A percentile compares a stretch with the other conserved stretches of the same genome.
These are phyloP conservation scores for Meghimatium bilineatum DNA, from an alignment of 2,888 invertebrate species.

Conservation along the genomic window DNA sequence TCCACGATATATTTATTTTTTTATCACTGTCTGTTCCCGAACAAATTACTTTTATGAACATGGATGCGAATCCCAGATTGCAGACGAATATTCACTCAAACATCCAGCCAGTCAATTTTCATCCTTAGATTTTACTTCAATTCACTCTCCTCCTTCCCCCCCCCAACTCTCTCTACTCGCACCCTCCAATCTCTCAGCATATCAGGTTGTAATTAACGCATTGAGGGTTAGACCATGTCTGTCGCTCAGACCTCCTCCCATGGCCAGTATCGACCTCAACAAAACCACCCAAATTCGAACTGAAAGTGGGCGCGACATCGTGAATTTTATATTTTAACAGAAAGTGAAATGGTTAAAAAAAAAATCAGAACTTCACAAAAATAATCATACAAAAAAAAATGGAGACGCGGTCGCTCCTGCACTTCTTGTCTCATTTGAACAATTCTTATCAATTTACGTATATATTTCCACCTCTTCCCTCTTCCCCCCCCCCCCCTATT, in stretches of 20 bases:
- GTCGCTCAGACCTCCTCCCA: neutral
- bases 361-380: neutral
- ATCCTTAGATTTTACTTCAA: neutral
- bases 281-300: constrained; percentile 33
- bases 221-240: neutral
- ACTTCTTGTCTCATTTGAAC: constrained; percentile 18
- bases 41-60: no score
- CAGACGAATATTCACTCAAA: neutral
- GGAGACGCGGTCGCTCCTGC: constrained; percentile 3
- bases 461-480: neutral
- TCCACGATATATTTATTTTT: no score
- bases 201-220: constrained; percentile 44
- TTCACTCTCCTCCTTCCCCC: no score
- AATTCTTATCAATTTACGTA: constrained; percentile 15
- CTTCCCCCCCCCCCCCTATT: neutral
- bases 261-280: constrained; percentile 27
- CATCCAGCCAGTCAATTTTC: neutral
- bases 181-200: constrained; percentile 14
- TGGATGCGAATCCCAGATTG: no score
- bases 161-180: neutral
- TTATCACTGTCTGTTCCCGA: no score
- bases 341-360: neutral
- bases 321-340: constrained; percentile 3
- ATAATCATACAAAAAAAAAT: neutral
- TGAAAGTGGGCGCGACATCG: constrained; percentile 3